phyloP scores from a whole-genome alignment of 1,140 invertebrate genomes.

The Sinonovacula constricta region DNA sequence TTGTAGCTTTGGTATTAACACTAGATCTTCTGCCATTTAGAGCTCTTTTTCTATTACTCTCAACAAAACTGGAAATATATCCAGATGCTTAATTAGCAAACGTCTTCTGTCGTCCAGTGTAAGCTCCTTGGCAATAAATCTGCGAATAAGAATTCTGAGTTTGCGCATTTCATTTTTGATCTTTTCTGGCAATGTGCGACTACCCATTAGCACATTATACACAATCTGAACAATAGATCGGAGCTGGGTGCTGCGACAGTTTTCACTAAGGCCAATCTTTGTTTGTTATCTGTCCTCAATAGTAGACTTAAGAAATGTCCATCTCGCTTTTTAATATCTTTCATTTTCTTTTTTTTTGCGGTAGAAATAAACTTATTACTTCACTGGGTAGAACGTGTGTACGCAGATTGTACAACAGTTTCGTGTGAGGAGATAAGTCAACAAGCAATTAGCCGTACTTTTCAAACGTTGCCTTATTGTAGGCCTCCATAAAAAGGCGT shows the following conservation, averaged over 20 bases:
- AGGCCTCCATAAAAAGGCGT: slow-evolving; percentile 28
- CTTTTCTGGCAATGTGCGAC: not conserved
- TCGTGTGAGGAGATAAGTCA: slow-evolving; percentile 18
- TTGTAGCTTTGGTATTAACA: slow-evolving; percentile 30
- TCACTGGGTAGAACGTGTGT: too few relatives aligned
- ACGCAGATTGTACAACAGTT: too few relatives aligned
- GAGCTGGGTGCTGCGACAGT: slow-evolving; percentile 8
- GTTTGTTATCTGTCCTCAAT: not conserved
- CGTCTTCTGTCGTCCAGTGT: slow-evolving; percentile 15
- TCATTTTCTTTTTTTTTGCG: slow-evolving; percentile 21
- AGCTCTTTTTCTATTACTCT: slow-evolving; percentile 10
- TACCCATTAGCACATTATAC: slow-evolving; percentile 23
- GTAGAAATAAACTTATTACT: slow-evolving; percentile 3
- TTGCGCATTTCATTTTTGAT: slow-evolving; percentile 17
- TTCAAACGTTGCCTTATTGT: not conserved
- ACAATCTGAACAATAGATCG: slow-evolving; percentile 18
- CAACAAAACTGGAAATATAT: slow-evolving; percentile 16
- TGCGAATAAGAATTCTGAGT: slow-evolving; percentile 10
- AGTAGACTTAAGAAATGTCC: slow-evolving; percentile 9
- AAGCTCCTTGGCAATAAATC: slow-evolving; percentile 5
- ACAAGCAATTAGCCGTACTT: slow-evolving; percentile 25
- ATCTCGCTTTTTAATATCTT: not conserved
- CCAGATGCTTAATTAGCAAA: too few relatives aligned
- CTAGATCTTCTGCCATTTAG: slow-evolving; percentile 42
- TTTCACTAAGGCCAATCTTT: slow-evolving; percentile 17